Percentiles rank a stretch among this genome's conserved stretches.
Conservation (phyloP, 2,113 vertebrate species). For the Xenopus laevis region DNA sequence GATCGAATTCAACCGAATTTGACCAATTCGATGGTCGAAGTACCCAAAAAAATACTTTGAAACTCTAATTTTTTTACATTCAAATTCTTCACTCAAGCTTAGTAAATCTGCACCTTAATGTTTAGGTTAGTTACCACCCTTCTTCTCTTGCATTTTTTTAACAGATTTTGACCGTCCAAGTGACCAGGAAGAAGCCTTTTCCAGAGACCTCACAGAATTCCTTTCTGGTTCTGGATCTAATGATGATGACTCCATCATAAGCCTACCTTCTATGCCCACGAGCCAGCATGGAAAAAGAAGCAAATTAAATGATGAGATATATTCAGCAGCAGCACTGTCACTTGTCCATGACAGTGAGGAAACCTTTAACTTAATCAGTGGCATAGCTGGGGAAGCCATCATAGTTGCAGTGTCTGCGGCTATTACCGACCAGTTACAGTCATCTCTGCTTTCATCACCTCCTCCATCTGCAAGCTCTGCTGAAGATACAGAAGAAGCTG, state of each 20-base stretch:
- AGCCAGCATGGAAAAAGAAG: constrained; percentile 48
- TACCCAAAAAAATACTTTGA: too few species aligned
- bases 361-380: constrained; percentile 72
- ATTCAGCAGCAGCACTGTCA: constrained; percentile 54
- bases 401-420: constrained; percentile 77
- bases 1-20: too few species aligned
- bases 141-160: constrained; percentile 16
- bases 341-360: constrained; percentile 60
- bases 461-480: constrained; percentile 53
- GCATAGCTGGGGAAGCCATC: constrained; percentile 77
- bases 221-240: constrained; percentile 85
- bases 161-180: constrained; percentile 83
- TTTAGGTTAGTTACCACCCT: background rate
- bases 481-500: constrained; percentile 83
- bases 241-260: constrained; percentile 79
- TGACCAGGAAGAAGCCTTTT: constrained; percentile 80
- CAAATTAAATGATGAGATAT: constrained; percentile 45
- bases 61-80: too few species aligned
- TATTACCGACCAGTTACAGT: constrained; percentile 81
- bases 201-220: constrained; percentile 80
- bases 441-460: constrained; percentile 43
- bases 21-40: too few species aligned
- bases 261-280: constrained; percentile 65
- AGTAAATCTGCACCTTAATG: too few species aligned
- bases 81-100: too few species aligned